Percentiles rank a stretch among this genome's conserved stretches.
phyloP scores from a whole-genome alignment of 2,113 vertebrate species.

The Pomatostomus ruficeps region DNA sequence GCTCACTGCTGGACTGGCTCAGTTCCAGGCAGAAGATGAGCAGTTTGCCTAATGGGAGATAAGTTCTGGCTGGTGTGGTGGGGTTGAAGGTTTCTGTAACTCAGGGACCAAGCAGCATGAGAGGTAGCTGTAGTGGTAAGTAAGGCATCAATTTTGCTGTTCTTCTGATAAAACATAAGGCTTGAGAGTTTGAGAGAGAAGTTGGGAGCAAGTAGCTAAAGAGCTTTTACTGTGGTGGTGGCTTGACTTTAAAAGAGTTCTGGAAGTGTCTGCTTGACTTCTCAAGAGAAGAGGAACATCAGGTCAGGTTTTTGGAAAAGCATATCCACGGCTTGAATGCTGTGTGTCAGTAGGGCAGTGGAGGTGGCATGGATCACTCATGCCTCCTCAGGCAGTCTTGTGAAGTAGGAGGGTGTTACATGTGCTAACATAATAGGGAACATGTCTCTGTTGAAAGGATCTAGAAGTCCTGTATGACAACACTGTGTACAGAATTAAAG shows the following conservation, averaged over 20 bases:
- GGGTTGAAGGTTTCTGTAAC: background rate
- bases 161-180: background rate
- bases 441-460: background rate
- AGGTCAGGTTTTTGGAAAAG: background rate
- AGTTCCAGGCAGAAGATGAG: background rate
- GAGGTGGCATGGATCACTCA: background rate
- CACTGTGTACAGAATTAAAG: background rate
- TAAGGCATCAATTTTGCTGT: background rate
- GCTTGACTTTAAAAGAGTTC: background rate
- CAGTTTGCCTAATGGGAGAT: background rate
- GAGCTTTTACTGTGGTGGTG: background rate
- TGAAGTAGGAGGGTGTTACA: background rate
- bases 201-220: background rate
- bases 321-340: background rate
- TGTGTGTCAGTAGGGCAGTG: background rate
- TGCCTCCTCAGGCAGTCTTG: background rate
- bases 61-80: background rate
- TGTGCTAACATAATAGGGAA: background rate
- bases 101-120: background rate
- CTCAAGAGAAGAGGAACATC: accelerated
- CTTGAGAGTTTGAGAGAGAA: background rate
- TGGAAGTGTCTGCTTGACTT: background rate
- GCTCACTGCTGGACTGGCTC: background rate
- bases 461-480: background rate
- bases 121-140: background rate